Evolutionary conservation across 2,888 invertebrate species (phyloP).

Genomic region (Prosapia bicincta): DNA sequence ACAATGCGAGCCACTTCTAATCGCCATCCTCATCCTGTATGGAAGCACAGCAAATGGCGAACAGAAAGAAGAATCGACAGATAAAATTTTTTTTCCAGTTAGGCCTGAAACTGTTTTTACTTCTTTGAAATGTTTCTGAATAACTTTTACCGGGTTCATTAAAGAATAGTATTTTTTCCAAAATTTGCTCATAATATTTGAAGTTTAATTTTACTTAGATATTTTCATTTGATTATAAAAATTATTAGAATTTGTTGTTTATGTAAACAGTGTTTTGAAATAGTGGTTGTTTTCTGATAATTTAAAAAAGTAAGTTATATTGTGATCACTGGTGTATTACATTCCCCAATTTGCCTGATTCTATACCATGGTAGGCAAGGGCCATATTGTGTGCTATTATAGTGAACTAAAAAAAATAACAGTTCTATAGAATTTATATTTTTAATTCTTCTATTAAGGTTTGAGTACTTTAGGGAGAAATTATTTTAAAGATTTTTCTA

Average conservation of each 20-base stretch:
- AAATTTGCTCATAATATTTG: background rate
- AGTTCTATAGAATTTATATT: too few relatives aligned
- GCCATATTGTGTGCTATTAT: background rate
- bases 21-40: constrained; percentile 46
- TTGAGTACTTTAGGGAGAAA: background rate
- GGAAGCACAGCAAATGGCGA: constrained; percentile 81
- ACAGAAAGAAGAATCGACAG: constrained; percentile 49
- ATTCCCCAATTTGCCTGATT: background rate
- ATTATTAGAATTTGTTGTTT: too few relatives aligned
- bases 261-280: background rate
- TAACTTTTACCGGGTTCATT: background rate
- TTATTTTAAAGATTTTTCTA: background rate
- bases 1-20: constrained; percentile 23
- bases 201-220: background rate
- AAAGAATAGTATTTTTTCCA: background rate
- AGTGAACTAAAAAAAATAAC: background rate
- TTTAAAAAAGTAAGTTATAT: too few relatives aligned
- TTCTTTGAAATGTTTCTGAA: background rate
- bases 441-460: background rate
- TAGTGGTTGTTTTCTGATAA: background rate
- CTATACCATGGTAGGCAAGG: background rate
- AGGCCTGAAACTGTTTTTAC: background rate
- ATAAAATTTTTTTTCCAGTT: constrained; percentile 25
- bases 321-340: background rate
- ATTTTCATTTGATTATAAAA: too few relatives aligned